Evolutionary conservation across 1,140 invertebrate genomes (phyloP).

Genomic region (Euura lappo): DNA sequence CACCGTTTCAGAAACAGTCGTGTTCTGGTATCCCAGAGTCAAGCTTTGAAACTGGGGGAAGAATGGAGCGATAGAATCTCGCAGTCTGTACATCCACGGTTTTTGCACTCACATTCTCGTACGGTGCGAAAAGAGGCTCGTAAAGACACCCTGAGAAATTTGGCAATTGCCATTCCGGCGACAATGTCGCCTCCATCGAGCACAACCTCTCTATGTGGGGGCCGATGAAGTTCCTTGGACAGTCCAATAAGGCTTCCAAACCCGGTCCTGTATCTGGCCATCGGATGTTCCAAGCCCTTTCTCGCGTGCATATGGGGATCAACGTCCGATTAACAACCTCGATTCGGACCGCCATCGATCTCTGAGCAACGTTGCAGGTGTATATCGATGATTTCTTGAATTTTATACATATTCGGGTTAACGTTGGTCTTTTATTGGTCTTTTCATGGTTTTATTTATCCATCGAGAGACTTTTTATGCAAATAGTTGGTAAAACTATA

Average conservation of each 20-base stretch:
- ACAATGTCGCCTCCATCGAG: constrained; percentile 64
- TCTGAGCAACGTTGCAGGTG: constrained; percentile 66
- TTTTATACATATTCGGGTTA: background rate
- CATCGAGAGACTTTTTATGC: too few species aligned
- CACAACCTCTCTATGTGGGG: constrained; percentile 63
- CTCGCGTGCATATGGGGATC: constrained; percentile 62
- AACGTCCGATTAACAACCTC: constrained; percentile 66
- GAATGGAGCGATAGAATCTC: background rate
- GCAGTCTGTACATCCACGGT: too few species aligned
- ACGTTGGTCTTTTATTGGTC: constrained; percentile 9
- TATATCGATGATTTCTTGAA: constrained; percentile 69
- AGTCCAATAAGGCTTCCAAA: constrained; percentile 64
- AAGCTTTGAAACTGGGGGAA: constrained; percentile 65
- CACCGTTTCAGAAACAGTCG: constrained; percentile 60
- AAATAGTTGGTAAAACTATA: too few species aligned
- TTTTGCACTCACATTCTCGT: constrained; percentile 64
- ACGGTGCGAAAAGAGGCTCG: constrained; percentile 67
- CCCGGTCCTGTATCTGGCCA: constrained; percentile 72
- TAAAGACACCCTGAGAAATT: constrained; percentile 77
- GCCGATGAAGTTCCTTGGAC: constrained; percentile 61
- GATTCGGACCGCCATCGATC: constrained; percentile 65
- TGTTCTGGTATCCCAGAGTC: constrained; percentile 71
- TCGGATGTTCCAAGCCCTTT: constrained; percentile 56
- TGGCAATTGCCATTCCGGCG: constrained; percentile 73
- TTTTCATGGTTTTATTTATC: too few species aligned